These are phyloP conservation scores for Drosophila santomea DNA, from an alignment of 1,140 invertebrate genomes.

Conservation along the genomic window DNA sequence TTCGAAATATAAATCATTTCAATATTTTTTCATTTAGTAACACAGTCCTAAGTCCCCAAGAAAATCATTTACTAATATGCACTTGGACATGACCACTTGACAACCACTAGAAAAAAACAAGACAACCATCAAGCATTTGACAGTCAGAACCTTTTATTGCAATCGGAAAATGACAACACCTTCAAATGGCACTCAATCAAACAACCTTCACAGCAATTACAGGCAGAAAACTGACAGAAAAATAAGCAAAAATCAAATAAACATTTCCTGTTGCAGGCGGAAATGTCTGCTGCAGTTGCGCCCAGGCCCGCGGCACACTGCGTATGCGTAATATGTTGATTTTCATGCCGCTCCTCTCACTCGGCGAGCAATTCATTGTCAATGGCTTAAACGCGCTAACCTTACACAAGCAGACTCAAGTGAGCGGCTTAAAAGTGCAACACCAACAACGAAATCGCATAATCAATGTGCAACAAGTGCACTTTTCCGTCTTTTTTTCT, in stretches of 20 bases:
- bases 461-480: conserved; percentile 55
- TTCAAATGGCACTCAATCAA: conserved; percentile 40
- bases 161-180: conserved; percentile 22
- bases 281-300: conserved; percentile 44
- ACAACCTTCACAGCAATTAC: conserved; percentile 47
- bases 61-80: neutral
- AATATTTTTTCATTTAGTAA: neutral
- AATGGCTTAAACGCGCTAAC: conserved; percentile 52
- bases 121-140: conserved; percentile 5
- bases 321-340: conserved; percentile 57
- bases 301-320: conserved; percentile 21
- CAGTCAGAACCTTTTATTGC: conserved; percentile 36
- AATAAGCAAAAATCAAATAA: conserved; percentile 11
- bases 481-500: conserved; percentile 17
- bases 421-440: conserved; percentile 55
- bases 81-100: conserved; percentile 14
- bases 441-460: conserved; percentile 42
- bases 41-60: neutral
- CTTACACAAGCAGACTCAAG: conserved; percentile 43
- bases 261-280: conserved; percentile 57
- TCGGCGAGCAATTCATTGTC: conserved; percentile 53
- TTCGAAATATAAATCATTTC: too few species aligned
- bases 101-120: conserved; percentile 15
- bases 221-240: conserved; percentile 7
- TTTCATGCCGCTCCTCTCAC: conserved; percentile 30